A percentile compares a stretch with the other conserved stretches of the same genome.
Evolutionary conservation across 2,888 invertebrate genomes (phyloP).

Genomic region (Hermaeophaga mercurialis): DNA sequence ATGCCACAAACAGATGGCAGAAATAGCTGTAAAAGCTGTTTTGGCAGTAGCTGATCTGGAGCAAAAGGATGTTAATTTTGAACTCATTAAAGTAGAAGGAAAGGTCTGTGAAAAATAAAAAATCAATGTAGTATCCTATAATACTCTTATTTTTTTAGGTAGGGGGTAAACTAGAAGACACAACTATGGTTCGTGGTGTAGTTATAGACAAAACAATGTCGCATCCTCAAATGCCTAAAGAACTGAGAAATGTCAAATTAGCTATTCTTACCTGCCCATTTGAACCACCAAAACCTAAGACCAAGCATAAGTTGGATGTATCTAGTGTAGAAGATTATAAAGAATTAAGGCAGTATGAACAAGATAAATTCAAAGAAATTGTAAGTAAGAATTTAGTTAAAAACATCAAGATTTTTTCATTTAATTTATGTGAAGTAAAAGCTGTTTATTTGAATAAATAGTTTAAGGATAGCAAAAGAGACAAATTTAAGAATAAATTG

Average conservation of each 20-base stretch:
- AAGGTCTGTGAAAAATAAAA: constrained; percentile 66
- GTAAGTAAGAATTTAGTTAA: too few species aligned
- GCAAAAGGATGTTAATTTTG: constrained; percentile 96
- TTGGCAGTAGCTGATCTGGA: constrained; percentile 94
- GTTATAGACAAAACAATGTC: constrained; percentile 99
- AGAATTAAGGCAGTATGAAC: constrained; percentile 89
- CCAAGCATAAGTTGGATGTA: constrained; percentile 99
- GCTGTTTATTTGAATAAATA: too few species aligned
- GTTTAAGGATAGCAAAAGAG: too few species aligned
- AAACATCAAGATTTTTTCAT: too few species aligned
- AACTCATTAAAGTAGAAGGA: constrained; percentile 97
- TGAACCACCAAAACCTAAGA: constrained; percentile 99
- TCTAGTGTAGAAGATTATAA: constrained; percentile 95
- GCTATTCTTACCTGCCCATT: constrained; percentile 99
- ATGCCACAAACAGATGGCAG: constrained; percentile 96
- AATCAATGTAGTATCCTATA: constrained; percentile 24
- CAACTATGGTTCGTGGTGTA: constrained; percentile 94
- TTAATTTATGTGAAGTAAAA: too few species aligned
- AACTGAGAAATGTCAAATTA: constrained; percentile 83
- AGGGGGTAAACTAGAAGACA: constrained; percentile 96
- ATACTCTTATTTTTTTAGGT: constrained; percentile 48
- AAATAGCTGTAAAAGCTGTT: constrained; percentile 97
- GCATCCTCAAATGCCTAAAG: constrained; percentile 99
- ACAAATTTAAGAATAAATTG: too few species aligned
- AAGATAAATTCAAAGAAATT: constrained; percentile 94